Percentiles rank a stretch among this genome's conserved stretches.
Evolutionary conservation across 2,888 invertebrate species (phyloP).

Genomic region (Saturnia pavonia): DNA sequence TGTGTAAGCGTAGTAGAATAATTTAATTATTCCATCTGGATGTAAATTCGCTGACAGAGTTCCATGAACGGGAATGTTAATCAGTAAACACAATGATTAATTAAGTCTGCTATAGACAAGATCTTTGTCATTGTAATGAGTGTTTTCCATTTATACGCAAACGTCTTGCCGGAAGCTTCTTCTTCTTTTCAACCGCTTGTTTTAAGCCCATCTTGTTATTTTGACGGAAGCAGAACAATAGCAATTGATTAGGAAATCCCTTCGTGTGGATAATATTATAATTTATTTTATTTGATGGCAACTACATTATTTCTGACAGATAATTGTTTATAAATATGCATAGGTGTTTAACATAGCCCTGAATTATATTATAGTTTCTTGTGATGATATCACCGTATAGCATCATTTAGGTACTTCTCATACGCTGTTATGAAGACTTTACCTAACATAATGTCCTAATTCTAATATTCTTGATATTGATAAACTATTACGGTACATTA

Average conservation of each 20-base stretch:
- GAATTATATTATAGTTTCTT: not conserved
- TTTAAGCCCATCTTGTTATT: slow-evolving; percentile 12
- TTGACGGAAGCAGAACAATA: slow-evolving; percentile 1
- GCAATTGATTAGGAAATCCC: not conserved
- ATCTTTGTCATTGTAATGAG: slow-evolving; percentile 78
- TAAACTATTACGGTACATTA: too few species aligned
- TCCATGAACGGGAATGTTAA: slow-evolving; percentile 67
- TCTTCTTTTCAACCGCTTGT: slow-evolving; percentile 15
- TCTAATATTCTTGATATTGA: not conserved
- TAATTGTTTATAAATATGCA: not conserved
- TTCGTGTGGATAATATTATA: not conserved
- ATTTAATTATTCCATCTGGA: slow-evolving; percentile 64
- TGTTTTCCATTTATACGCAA: slow-evolving; percentile 61
- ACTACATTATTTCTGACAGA: not conserved
- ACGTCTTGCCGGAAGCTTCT: slow-evolving; percentile 36
- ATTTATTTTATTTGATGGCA: not conserved
- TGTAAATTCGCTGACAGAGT: slow-evolving; percentile 69
- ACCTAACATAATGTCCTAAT: not conserved
- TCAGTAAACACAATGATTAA: slow-evolving; percentile 77
- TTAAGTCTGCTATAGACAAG: slow-evolving; percentile 63
- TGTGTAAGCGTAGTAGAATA: slow-evolving; percentile 33
- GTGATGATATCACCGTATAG: too few species aligned
- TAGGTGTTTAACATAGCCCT: not conserved
- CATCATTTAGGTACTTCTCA: too few species aligned
- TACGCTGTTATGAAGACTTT: not conserved